Evolutionary conservation across 2,797 vertebrate genomes (phyloP), one percentile per base, ranked within the genome.

Genomic region (Spondyliosoma cantharus): DNA sequence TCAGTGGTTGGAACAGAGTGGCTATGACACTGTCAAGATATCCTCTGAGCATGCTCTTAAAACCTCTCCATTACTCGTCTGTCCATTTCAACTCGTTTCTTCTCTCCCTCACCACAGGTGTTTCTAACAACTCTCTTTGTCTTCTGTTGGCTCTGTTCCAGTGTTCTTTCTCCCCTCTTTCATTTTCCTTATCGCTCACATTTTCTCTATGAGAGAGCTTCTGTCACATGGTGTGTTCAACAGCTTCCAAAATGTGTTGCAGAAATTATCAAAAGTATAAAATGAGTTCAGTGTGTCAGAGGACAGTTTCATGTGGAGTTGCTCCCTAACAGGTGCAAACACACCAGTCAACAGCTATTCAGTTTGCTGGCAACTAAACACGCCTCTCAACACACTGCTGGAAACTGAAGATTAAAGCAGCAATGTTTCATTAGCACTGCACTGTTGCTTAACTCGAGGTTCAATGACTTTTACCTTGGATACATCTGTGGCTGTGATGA

Each of bases 401-500:
- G 29, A 76, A 76, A 57, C 52, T 17, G 32, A 48, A 19, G 1
- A 48, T 68, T 72, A 78, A 49, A 63, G 61, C 4, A 8, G 14
- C 22, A 58, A 72, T 70, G 48, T 6, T 57, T 46, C 49, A 76
- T 66, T 19, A 67, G 43, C 65, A 64, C 32, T 9, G 27, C 43
- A 4, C 29, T 54, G 43, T n/a, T 72, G 42, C 59, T 59, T 45
- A 1, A 25, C 45, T 43, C 16, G 0, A 1, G 6, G 15, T 59
- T 71, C 13, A 14, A 58, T 42, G 32, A 46, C 0, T 70, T 70
- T 82, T 90, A 99, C 98, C 98, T 98, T 99, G 32, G 96, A 93
- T 0, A 93, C 92, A 74, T 99, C 97, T 49, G 97, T 95, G 0
- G 97, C 96, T 0, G 96, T 96, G 94, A 99, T 98, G 92, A 99